Evolutionary conservation across 2,888 invertebrate genomes (phyloP).

Genomic region (Chrysolina americana): DNA sequence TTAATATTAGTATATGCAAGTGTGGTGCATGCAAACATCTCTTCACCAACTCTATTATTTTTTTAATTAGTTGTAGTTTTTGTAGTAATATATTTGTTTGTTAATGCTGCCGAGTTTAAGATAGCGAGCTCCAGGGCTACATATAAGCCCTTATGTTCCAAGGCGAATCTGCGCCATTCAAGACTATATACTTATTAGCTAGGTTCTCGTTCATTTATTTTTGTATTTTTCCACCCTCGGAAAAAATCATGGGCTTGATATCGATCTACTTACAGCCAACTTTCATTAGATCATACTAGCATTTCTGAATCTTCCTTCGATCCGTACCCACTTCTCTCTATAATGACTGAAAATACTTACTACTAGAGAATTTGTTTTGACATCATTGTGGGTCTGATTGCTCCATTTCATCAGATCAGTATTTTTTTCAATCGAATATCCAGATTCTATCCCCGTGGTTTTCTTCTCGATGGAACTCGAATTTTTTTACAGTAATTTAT

Average conservation of each 20-base stretch:
- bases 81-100: conserved; percentile 68
- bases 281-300: not conserved
- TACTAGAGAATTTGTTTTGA: not conserved
- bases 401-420: not conserved
- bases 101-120: conserved; percentile 72
- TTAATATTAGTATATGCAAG: conserved; percentile 60
- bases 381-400: not conserved
- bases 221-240: conserved; percentile 37
- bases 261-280: not conserved
- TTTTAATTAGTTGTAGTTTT: conserved; percentile 66
- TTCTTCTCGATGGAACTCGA: conserved; percentile 48
- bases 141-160: conserved; percentile 49
- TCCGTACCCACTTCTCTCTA: not conserved
- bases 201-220: conserved; percentile 55
- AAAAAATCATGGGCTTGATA: conserved; percentile 47
- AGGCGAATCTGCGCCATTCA: conserved; percentile 55
- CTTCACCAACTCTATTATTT: conserved; percentile 54
- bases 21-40: conserved; percentile 68
- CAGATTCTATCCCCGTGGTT: conserved; percentile 36
- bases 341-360: conserved; percentile 10
- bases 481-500: conserved; percentile 62
- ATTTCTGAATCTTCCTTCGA: not conserved
- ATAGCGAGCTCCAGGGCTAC: conserved; percentile 61
- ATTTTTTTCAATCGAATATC: not conserved
- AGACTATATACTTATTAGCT: conserved; percentile 64